Base-by-base conservation (phyloP, 2,113 vertebrate genomes). In the Centropus unirufus region DNA sequence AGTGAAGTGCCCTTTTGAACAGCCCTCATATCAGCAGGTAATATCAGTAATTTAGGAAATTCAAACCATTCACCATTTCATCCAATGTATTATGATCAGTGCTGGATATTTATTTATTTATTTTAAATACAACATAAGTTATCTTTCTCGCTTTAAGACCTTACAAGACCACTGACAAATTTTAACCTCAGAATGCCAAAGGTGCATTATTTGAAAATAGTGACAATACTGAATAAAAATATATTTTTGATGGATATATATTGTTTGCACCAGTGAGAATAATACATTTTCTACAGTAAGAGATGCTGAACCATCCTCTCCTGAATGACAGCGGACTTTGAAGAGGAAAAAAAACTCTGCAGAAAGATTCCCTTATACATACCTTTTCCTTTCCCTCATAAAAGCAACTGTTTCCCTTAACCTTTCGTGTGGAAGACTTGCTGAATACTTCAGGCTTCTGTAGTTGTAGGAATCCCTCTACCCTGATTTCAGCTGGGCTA, bases 1-100 rank as follows among this genome's bases (percentile, higher is more conserved):
- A 98, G 95, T 98, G 98, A 98, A 98, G 98, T 98, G 95, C 96
- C 96, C 89, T 97, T 98, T 97, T 98, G 97, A 98, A 98, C 97
- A 98, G 97, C 95, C 98, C 98, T 98, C 97, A 32, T 97, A 97
- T 93, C 98, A 98, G 98, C 98, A 98, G 98, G 98, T 97, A 97
- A 96, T 97, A 96, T 97, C 97, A 96, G 97, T 97, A 98, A 98
- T 97, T 97, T 97, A 97, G 98, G 97, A 97, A 97, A 96, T 96
- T 95, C 87, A 90, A 97, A 97, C 96, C 95, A 91, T 98, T 97
- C 96, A 93, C 95, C 46, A 64, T 92, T 97, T 86, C 81, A 83
- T 82, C 93, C 96, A 96, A 94, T 96, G 92, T 78, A 96, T 90
- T 97, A 96, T 94, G 97, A 98, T 97, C 94, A 68, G 96, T 94